Base-by-base conservation (phyloP, 2,113 vertebrate species). In the Circaetus cinerascens region DNA sequence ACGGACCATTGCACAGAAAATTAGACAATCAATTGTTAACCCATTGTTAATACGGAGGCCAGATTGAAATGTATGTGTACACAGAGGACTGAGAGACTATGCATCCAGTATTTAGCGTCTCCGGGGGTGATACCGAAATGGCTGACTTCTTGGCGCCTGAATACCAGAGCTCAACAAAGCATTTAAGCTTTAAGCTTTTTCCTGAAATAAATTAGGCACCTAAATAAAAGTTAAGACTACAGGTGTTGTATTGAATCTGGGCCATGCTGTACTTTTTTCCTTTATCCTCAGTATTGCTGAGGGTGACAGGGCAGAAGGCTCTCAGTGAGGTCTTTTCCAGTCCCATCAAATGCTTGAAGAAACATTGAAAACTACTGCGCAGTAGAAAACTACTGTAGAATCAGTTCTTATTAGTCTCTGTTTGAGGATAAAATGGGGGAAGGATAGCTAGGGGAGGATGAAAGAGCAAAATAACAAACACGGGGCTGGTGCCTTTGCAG, bases 381-480 rank as follows among this genome's bases (percentile, higher is more conserved):
- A 34, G 32, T 21, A 88, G 56, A 80, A 85, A 80, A 80, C 56
- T 30, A 32, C 40, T 25, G 38, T 22, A 84, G 79, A 91, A 85
- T 62, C 17, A 56, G 43, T 84, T 88, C 60, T 64, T 40, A 59
- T 86, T 83, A 74, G 27, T 72, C 21, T 86, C 66, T 82, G 6
- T 69, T 53, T 26, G 79, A 95, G 51, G 46, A 83, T 74, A 76
- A 89, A 93, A 51, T 25, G 26, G 23, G 15, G 9, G 8, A 83
- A 90, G 22, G 74, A 78, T 51, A 85, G 12, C 7, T 34, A 60
- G 36, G 48, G 40, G n/a, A 83, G 34, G 64, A 85, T 90, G 66
- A 92, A 92, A 94, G 66, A 82, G 74, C 80, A 89, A 85, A 91
- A 73, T 68, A 84, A 68, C 56, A 88, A 92, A 72, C 18, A 46